Evolutionary conservation across 1,140 invertebrate species (phyloP), one percentile per base, ranked within the genome.

Genomic region (Bombus polaris): DNA sequence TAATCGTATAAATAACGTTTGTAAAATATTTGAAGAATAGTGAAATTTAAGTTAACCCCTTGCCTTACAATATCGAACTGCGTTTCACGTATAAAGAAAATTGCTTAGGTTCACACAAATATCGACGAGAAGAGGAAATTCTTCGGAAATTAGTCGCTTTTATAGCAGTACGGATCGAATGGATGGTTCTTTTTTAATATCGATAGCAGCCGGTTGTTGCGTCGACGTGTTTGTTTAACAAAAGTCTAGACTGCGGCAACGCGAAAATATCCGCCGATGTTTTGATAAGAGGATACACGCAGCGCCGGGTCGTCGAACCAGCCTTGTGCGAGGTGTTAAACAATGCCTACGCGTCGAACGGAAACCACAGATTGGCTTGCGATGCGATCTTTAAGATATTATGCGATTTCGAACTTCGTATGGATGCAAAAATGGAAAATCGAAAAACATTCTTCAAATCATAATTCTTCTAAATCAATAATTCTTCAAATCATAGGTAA

Each of bases 221-320:
- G 62, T 57, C 78, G 81, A 87, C 85, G 66, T 78, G 87, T 88
- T 89, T 87, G 83, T 87, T 90, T 90, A 90, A 90, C 87, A 90
- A 90, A 85, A 90, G 88, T 90, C 82, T 88, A 90, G 88, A 89
- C 89, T 83, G 86, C 70, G 47, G 73, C 39, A 68, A 81, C 76
- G 89, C 86, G 86, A 90, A 90, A 90, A 90, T 90, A 90, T 88
- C 87, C 79, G 86, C n/a, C 62, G 66, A 80, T 90, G 88, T 90
- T 90, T 89, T 89, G 89, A 89, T 89, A 90, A 90, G 89, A 81
- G 85, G 66, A 80, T 88, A 66, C 83, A 66, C 75, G 75, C 47
- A 53, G 25, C 42, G 71, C 28, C 44, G 42, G 87, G 89, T 90
- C 89, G 79, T 89, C 88, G 89, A 90, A 90, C 89, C 57, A 76